These are phyloP conservation scores for Microctonus brassicae DNA, from an alignment of 2,888 invertebrate species.

Conservation along the genomic window DNA sequence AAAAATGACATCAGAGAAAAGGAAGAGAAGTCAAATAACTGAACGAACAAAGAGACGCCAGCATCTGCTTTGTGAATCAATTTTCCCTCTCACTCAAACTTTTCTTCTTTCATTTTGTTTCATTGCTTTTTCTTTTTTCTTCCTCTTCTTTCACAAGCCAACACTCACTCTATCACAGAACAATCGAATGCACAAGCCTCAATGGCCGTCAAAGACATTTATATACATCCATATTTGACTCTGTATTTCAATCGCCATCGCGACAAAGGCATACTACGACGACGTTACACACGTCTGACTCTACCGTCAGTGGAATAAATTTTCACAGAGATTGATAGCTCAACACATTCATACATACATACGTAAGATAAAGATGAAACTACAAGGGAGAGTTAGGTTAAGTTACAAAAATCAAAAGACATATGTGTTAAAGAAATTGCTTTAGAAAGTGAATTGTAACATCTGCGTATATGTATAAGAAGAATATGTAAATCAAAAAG, in stretches of 20 bases:
- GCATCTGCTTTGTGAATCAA: constrained; percentile 17
- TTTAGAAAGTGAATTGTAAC: constrained; percentile 1
- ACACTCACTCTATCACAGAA: constrained; percentile 1
- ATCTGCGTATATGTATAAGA: background rate
- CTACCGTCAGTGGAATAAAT: background rate
- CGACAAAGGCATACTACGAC: background rate
- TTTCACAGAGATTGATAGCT: background rate
- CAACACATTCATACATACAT: background rate
- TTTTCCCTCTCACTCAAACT: background rate
- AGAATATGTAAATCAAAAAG: background rate
- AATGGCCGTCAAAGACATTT: background rate
- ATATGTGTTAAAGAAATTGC: background rate
- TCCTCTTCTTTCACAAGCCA: background rate
- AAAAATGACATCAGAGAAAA: background rate
- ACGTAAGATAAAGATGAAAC: background rate
- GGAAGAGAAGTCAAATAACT: background rate
- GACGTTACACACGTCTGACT: background rate
- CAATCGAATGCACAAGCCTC: background rate
- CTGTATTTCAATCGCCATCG: background rate
- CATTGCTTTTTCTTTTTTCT: background rate
- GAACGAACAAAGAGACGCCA: constrained; percentile 5
- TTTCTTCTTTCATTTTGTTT: background rate
- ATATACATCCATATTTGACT: background rate
- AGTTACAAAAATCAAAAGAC: background rate
- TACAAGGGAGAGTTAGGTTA: background rate